Conservation (phyloP, 2,888 invertebrate genomes). For the Arctia plantaginis region DNA sequence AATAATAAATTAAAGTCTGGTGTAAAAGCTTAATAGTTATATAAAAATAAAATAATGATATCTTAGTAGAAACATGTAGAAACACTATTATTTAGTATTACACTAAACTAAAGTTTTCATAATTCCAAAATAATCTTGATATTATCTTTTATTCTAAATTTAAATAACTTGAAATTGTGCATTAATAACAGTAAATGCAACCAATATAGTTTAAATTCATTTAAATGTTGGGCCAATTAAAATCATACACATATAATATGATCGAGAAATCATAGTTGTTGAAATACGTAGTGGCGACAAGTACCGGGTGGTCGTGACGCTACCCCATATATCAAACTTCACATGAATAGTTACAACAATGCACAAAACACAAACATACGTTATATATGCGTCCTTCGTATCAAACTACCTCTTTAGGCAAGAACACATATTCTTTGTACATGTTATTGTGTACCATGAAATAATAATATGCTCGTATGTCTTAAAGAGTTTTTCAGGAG, state of each 20-base stretch:
- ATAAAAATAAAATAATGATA: no score
- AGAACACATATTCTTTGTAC: background rate
- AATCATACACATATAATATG: slow-evolving; percentile 3
- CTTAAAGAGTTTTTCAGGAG: background rate
- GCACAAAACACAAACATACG: slow-evolving; percentile 24
- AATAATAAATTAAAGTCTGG: background rate
- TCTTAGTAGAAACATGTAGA: no score
- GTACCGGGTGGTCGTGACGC: slow-evolving; percentile 59
- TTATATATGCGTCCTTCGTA: slow-evolving; percentile 21
- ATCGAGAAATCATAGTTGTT: slow-evolving; percentile 48
- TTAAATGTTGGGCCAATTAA: background rate
- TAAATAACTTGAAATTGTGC: no score
- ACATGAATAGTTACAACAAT: slow-evolving; percentile 58
- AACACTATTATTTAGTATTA: no score
- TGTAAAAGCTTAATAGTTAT: no score
- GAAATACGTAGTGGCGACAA: slow-evolving; percentile 37
- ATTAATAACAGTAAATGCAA: background rate
- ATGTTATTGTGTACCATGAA: background rate
- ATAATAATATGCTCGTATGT: background rate
- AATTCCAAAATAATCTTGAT: no score
- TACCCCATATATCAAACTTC: slow-evolving; percentile 58
- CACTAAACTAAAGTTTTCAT: no score
- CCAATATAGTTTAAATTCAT: background rate
- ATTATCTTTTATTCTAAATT: no score
- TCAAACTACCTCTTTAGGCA: slow-evolving; percentile 13